Evolutionary conservation across 1,140 invertebrate species (phyloP).

Genomic region (Eumeta japonica): DNA sequence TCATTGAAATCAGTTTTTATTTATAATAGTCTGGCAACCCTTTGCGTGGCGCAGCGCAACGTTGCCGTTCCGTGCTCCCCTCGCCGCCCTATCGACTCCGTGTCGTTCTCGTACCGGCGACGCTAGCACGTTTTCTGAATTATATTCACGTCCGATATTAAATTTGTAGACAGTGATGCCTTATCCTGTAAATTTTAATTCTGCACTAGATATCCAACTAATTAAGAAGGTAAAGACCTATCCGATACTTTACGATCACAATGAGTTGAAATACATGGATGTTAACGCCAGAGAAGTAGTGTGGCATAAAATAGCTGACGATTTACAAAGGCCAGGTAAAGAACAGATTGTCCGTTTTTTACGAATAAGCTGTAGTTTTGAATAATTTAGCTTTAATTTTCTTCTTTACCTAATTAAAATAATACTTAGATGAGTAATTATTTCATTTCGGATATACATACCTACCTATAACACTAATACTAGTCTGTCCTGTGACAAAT

Average conservation of each 20-base stretch:
- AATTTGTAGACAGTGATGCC: constrained; percentile 19
- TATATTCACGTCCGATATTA: no score
- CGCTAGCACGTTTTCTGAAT: no score
- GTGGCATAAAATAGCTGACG: constrained; percentile 44
- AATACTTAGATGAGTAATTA: no score
- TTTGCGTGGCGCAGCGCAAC: no score
- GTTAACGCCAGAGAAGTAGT: constrained; percentile 36
- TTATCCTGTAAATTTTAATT: constrained; percentile 39
- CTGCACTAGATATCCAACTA: constrained; percentile 31
- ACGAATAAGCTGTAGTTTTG: no score
- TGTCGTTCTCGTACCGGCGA: constrained; percentile 5
- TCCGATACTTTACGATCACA: constrained; percentile 31
- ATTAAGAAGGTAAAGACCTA: constrained; percentile 33
- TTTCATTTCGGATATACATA: no score
- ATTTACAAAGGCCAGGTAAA: constrained; percentile 31
- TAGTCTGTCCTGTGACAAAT: no score
- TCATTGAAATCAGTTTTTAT: no score
- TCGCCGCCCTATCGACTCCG: constrained; percentile 4
- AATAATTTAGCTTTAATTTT: no score
- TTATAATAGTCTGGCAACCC: not conserved
- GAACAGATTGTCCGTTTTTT: constrained; percentile 5
- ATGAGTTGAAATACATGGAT: constrained; percentile 32
- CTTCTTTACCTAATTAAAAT: no score
- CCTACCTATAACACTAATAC: no score
- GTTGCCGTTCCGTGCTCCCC: constrained; percentile 25